These are phyloP conservation scores for Trichonephila inaurata DNA, from an alignment of 1,140 invertebrate genomes.

Conservation along the genomic window DNA sequence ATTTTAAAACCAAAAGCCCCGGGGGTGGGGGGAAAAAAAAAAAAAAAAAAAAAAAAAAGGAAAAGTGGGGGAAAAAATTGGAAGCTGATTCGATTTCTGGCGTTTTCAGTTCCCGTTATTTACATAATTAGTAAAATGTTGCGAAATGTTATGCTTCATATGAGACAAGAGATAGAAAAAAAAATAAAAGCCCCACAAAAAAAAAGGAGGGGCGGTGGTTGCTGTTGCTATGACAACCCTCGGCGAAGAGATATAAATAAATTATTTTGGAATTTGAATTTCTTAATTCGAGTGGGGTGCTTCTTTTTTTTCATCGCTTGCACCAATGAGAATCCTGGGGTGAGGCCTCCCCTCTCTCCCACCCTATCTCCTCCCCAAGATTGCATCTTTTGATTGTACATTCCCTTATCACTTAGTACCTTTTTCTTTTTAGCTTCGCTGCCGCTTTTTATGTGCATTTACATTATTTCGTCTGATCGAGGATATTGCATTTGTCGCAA, in stretches of 20 bases:
- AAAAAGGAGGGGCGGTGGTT: background rate
- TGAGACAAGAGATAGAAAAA: background rate
- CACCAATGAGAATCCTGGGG: slow-evolving; percentile 8
- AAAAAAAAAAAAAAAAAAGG: slow-evolving; percentile 22
- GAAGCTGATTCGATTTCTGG: slow-evolving; percentile 72
- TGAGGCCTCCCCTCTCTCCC: background rate
- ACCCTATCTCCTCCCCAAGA: background rate
- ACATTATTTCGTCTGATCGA: slow-evolving; percentile 38
- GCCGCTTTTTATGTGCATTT: slow-evolving; percentile 47
- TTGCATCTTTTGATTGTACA: slow-evolving; percentile 30
- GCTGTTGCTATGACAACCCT: slow-evolving; percentile 57
- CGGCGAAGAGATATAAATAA: slow-evolving; percentile 68
- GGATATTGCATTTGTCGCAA: slow-evolving; percentile 54
- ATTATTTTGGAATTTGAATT: slow-evolving; percentile 76
- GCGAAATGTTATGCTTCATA: slow-evolving; percentile 49
- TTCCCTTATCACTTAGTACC: slow-evolving; percentile 6
- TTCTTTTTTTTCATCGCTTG: background rate
- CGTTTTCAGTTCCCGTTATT: slow-evolving; percentile 75
- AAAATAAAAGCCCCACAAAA: background rate
- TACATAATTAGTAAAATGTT: slow-evolving; percentile 76
- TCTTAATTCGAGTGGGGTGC: slow-evolving; percentile 69
- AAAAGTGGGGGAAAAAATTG: background rate
- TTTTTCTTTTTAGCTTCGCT: slow-evolving; percentile 1
- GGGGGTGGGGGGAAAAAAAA: slow-evolving; percentile 10
- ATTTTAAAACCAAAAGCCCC: background rate